Conservation (phyloP, 1,140 invertebrate genomes). For the Drosophila suzukii region DNA sequence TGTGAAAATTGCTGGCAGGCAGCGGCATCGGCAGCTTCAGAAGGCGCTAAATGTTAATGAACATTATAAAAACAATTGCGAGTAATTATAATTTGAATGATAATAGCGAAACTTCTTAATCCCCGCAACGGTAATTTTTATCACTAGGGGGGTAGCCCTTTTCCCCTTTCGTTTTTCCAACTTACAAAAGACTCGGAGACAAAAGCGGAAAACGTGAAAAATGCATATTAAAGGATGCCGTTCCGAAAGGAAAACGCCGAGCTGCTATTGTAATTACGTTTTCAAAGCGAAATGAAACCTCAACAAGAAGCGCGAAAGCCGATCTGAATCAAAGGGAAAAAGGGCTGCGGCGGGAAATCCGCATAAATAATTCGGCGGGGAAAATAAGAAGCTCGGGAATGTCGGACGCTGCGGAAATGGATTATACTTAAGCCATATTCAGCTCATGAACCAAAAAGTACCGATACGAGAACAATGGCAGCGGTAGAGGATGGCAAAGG, state of each 20-base stretch:
- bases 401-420: not conserved
- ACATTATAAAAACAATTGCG: constrained; percentile 82
- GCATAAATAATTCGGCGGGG: constrained; percentile 6
- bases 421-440: constrained; percentile 1
- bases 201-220: constrained; percentile 62
- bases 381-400: constrained; percentile 12
- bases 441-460: constrained; percentile 1
- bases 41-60: constrained; percentile 82
- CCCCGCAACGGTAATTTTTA: constrained; percentile 80
- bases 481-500: not conserved
- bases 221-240: constrained; percentile 67
- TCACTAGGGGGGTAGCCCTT: constrained; percentile 19
- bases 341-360: constrained; percentile 20
- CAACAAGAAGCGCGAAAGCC: constrained; percentile 46
- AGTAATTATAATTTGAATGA: constrained; percentile 83
- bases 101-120: constrained; percentile 82
- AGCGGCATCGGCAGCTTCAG: constrained; percentile 62
- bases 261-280: constrained; percentile 65
- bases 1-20: constrained; percentile 51
- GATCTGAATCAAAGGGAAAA: constrained; percentile 39
- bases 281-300: constrained; percentile 68
- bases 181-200: constrained; percentile 41
- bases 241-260: constrained; percentile 32
- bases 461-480: not conserved
- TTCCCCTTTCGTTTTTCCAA: constrained; percentile 7